These are phyloP conservation scores for Typhlichthys eigenmanni DNA, from an alignment of 2,797 vertebrate genomes.

Conservation along the genomic window DNA sequence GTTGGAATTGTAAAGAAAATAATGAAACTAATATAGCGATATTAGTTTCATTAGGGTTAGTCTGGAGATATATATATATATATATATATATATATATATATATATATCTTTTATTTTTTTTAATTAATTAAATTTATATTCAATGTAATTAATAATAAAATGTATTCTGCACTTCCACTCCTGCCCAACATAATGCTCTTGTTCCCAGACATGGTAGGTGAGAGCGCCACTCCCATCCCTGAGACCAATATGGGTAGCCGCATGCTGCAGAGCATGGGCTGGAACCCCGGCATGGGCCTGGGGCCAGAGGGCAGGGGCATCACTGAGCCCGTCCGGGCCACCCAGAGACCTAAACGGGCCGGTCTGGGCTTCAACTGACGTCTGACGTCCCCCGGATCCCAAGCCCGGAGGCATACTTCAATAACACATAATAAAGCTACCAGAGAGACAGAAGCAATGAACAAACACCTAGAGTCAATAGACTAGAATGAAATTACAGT, in stretches of 20 bases:
- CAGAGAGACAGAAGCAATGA: constrained; percentile 24
- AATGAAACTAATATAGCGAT: no score
- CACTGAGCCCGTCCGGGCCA: constrained; percentile 87
- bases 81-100: no score
- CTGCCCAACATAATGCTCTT: constrained; percentile 12
- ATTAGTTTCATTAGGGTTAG: no score
- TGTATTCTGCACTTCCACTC: background rate
- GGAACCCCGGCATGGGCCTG: constrained; percentile 89
- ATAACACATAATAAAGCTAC: constrained; percentile 8
- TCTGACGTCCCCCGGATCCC: constrained; percentile 12
- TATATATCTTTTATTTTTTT: background rate
- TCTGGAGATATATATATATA: no score
- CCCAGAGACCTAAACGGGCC: constrained; percentile 83
- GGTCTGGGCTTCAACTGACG: constrained; percentile 80
- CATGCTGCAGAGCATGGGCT: constrained; percentile 97
- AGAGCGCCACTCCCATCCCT: constrained; percentile 83
- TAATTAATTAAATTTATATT: no score
- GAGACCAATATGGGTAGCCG: constrained; percentile 91
- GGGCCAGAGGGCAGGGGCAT: constrained; percentile 93
- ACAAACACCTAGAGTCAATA: constrained; percentile 32
- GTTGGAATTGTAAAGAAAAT: no score
- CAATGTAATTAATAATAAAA: no score
- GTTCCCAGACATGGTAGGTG: constrained; percentile 82
- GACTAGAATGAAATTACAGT: constrained; percentile 16
- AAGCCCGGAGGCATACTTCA: constrained; percentile 4